phyloP scores from a whole-genome alignment of 2,888 invertebrate species.

The Cephus runcator region DNA sequence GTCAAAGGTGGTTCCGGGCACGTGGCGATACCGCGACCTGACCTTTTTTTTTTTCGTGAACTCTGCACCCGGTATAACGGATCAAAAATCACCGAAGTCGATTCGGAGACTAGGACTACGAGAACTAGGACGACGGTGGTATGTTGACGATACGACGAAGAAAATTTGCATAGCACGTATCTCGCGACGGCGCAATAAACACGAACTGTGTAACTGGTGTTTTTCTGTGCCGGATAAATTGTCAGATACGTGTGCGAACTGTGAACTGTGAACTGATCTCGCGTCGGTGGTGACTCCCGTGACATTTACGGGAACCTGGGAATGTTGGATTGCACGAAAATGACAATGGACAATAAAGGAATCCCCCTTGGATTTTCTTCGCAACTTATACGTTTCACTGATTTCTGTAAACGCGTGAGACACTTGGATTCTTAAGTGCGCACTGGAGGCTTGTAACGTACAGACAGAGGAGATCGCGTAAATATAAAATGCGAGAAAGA shows the following conservation, averaged over 20 bases:
- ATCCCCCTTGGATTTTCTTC: neutral
- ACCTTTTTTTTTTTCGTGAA: neutral
- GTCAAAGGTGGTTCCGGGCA: neutral
- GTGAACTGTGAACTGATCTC: neutral
- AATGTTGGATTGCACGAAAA: neutral
- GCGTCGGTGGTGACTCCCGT: neutral
- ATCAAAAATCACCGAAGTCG: neutral
- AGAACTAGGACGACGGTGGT: neutral
- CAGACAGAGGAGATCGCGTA: neutral
- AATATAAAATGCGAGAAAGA: constrained; percentile 2
- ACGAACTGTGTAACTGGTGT: neutral
- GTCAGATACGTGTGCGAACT: neutral
- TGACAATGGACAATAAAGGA: neutral
- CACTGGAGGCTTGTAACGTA: neutral
- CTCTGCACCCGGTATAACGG: neutral
- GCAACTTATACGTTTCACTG: neutral
- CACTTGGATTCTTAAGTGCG: neutral
- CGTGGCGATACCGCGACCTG: neutral
- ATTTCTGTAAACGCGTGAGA: neutral
- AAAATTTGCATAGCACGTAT: neutral
- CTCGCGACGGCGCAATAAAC: neutral
- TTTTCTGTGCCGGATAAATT: neutral
- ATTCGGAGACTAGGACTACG: neutral
- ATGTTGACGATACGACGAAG: neutral
- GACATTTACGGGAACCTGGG: neutral